Evolutionary conservation across 2,797 vertebrate genomes (phyloP).

Genomic region (Lepidocolaptes lacrymiger): DNA sequence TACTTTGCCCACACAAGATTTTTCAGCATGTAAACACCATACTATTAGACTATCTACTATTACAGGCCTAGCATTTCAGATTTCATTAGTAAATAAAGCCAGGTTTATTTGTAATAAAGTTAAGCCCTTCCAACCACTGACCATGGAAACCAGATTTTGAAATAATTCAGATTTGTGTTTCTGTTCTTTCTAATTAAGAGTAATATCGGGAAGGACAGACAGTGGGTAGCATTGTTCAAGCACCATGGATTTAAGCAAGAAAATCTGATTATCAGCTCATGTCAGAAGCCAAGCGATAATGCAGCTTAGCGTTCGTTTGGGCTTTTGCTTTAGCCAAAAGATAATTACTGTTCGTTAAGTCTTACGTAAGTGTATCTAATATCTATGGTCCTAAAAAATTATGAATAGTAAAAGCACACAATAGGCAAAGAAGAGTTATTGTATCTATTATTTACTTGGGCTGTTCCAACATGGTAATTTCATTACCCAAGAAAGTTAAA

Average conservation of each 20-base stretch:
- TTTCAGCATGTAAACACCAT: slow-evolving; percentile 73
- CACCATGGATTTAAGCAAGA: slow-evolving; percentile 91
- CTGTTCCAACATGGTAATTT: slow-evolving; percentile 79
- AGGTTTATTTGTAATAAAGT: slow-evolving; percentile 98
- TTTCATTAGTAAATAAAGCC: slow-evolving; percentile 91
- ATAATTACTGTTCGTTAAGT: slow-evolving; percentile 90
- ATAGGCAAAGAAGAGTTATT: slow-evolving; percentile 82
- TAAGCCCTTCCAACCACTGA: slow-evolving; percentile 89
- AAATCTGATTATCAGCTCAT: slow-evolving; percentile 99
- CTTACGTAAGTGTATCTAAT: slow-evolving; percentile 85
- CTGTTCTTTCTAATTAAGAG: slow-evolving; percentile 98
- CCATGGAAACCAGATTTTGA: slow-evolving; percentile 96
- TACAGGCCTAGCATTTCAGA: slow-evolving; percentile 77
- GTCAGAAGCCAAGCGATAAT: slow-evolving; percentile 98
- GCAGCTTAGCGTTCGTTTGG: slow-evolving; percentile 95
- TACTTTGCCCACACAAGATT: slow-evolving; percentile 69
- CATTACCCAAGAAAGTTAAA: slow-evolving; percentile 77
- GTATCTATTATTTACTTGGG: slow-evolving; percentile 80
- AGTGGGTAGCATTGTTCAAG: slow-evolving; percentile 96
- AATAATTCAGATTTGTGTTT: slow-evolving; percentile 99
- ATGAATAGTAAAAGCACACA: slow-evolving; percentile 84
- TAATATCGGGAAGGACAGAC: slow-evolving; percentile 90
- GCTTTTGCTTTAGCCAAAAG: slow-evolving; percentile 91
- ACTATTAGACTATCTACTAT: slow-evolving; percentile 61
- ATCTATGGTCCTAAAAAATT: slow-evolving; percentile 80